phyloP scores from a whole-genome alignment of 2,797 vertebrate species.

The Characodon lateralis region DNA sequence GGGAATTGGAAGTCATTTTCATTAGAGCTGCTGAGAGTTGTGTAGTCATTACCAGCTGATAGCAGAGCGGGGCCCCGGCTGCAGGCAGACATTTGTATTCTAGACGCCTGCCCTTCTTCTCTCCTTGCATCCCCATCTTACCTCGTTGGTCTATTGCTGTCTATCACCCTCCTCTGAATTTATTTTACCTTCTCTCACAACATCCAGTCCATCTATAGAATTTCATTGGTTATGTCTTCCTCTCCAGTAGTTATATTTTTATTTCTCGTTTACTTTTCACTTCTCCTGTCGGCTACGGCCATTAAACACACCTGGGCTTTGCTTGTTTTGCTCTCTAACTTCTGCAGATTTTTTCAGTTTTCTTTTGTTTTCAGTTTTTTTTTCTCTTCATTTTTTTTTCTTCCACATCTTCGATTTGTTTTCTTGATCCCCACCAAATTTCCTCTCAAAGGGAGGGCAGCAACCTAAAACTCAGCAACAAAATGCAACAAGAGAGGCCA shows the following conservation, averaged over 20 bases:
- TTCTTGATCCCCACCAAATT: constrained; percentile 52
- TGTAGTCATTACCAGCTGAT: constrained; percentile 81
- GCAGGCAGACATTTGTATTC: constrained; percentile 81
- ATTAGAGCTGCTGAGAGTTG: constrained; percentile 79
- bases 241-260: constrained; percentile 16
- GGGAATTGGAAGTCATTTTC: constrained; percentile 85
- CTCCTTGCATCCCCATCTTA: constrained; percentile 66
- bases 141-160: constrained; percentile 49
- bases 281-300: constrained; percentile 31
- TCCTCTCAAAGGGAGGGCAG: constrained; percentile 71
- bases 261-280: constrained; percentile 61
- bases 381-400: constrained; percentile 4
- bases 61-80: constrained; percentile 61
- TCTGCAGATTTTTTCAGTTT: constrained; percentile 38
- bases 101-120: constrained; percentile 71
- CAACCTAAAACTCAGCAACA: constrained; percentile 71
- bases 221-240: constrained; percentile 55
- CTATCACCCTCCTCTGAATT: constrained; percentile 45
- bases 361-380: constrained; percentile 25
- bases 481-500: constrained; percentile 65
- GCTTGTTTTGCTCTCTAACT: constrained; percentile 52
- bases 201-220: constrained; percentile 57
- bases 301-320: constrained; percentile 42
- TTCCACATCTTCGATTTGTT: constrained; percentile 24
- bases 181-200: constrained; percentile 46